A percentile compares a stretch with the other conserved stretches of the same genome.
Conservation (phyloP, 2,888 invertebrate species). For the Opisthograptis luteolata region DNA sequence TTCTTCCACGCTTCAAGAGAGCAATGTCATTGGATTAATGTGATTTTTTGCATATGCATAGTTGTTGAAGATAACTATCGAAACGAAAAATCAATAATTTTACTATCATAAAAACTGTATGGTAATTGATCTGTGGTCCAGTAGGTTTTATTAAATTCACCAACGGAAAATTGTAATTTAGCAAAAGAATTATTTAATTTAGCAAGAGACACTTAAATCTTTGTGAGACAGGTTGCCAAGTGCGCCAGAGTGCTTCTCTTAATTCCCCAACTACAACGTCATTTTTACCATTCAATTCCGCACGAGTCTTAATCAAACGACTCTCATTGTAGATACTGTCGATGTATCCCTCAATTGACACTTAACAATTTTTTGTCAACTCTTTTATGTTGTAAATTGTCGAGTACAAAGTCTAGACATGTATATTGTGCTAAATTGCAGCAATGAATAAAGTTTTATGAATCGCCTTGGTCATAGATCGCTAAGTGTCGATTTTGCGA, state of each 20-base stretch:
- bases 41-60: too few species aligned
- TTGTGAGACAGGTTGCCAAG: slow-evolving; percentile 30
- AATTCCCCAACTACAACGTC: slow-evolving; percentile 12
- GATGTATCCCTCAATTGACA: slow-evolving; percentile 21
- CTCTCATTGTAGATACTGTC: slow-evolving; percentile 12
- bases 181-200: too few species aligned
- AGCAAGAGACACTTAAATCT: background rate
- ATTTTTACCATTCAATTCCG: slow-evolving; percentile 6
- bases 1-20: too few species aligned
- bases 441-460: slow-evolving; percentile 8
- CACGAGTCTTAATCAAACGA: slow-evolving; percentile 15
- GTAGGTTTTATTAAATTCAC: too few species aligned
- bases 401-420: slow-evolving; percentile 18
- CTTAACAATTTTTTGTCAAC: slow-evolving; percentile 15
- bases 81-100: too few species aligned
- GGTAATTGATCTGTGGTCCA: too few species aligned
- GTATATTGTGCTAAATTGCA: slow-evolving; percentile 4
- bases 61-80: too few species aligned
- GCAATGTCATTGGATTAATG: too few species aligned
- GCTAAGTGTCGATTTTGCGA: too few species aligned
- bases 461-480: background rate
- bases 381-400: slow-evolving; percentile 14
- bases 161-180: too few species aligned
- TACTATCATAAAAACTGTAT: too few species aligned
- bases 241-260: slow-evolving; percentile 23